Conservation (phyloP, 2,113 vertebrate species). For the Alligator sinensis region DNA sequence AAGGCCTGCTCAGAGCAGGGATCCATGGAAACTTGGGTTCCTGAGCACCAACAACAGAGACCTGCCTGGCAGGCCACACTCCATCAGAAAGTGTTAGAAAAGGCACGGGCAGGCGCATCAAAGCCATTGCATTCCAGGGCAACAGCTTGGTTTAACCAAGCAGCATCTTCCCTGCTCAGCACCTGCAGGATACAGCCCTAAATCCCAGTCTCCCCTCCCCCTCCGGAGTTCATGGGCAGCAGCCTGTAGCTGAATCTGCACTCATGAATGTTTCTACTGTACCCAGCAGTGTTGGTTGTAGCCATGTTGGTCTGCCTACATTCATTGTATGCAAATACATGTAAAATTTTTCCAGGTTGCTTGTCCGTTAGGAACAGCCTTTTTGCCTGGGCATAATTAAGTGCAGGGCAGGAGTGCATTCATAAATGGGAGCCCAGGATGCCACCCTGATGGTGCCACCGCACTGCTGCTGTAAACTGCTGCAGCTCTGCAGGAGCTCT, state of each 20-base stretch:
- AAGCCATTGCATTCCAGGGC: fast-evolving
- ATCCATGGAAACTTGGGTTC: too few relatives aligned
- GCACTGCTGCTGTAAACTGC: background rate
- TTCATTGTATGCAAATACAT: fast-evolving
- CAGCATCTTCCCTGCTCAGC: background rate
- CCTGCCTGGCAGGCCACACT: too few relatives aligned
- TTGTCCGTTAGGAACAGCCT: background rate
- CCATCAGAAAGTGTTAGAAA: too few relatives aligned
- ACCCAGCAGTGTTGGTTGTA: background rate
- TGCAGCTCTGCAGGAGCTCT: background rate
- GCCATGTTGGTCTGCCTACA: too few relatives aligned
- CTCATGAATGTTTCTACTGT: background rate
- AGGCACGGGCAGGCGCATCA: background rate
- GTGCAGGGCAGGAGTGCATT: fast-evolving
- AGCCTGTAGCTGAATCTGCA: background rate
- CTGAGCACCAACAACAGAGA: too few relatives aligned
- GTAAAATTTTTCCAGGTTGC: background rate
- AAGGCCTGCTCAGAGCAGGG: too few relatives aligned
- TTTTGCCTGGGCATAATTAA: background rate
- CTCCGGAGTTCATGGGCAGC: background rate
- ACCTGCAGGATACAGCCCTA: background rate
- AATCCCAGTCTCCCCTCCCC: background rate
- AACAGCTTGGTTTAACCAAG: fast-evolving
- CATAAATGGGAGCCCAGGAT: background rate
- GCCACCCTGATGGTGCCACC: background rate